Conservation (phyloP, 2,888 invertebrate genomes). For the Ptychoptera contaminata region DNA sequence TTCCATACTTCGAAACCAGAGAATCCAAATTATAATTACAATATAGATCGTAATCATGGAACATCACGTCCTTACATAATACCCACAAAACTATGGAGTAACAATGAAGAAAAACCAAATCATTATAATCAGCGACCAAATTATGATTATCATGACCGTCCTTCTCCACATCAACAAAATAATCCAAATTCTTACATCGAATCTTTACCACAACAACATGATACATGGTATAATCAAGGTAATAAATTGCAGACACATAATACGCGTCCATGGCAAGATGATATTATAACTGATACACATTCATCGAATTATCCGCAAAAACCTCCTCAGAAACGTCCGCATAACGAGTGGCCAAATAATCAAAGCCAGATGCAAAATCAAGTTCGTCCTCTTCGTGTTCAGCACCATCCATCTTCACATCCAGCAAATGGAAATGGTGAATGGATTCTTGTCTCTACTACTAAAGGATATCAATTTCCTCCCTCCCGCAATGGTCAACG, state of each 20-base stretch:
- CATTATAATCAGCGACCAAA: slow-evolving; percentile 1
- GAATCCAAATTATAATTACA: background rate
- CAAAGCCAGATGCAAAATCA: slow-evolving; percentile 8
- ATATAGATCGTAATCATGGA: background rate
- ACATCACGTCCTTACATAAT: too few relatives aligned
- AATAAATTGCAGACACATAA: slow-evolving; percentile 7
- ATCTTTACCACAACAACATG: background rate
- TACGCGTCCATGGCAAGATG: slow-evolving; percentile 29
- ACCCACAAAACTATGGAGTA: background rate
- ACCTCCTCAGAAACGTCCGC: slow-evolving; percentile 9
- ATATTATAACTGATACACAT: slow-evolving; percentile 39
- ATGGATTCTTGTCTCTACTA: slow-evolving; percentile 62
- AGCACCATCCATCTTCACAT: slow-evolving; percentile 36
- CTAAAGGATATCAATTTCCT: slow-evolving; percentile 52
- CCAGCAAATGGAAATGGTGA: slow-evolving; percentile 55
- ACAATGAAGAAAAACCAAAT: background rate
- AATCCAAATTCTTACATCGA: too few relatives aligned
- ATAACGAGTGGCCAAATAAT: background rate
- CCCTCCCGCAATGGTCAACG: slow-evolving; percentile 22
- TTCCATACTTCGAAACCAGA: background rate
- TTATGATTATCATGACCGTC: slow-evolving; percentile 5
- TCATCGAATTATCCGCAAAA: slow-evolving; percentile 36
- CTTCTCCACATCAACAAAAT: too few relatives aligned
- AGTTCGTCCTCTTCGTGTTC: background rate
- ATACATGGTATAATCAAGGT: slow-evolving; percentile 2